Evolutionary conservation across 1,140 invertebrate genomes (phyloP).

Genomic region (Drosophila dunni): DNA sequence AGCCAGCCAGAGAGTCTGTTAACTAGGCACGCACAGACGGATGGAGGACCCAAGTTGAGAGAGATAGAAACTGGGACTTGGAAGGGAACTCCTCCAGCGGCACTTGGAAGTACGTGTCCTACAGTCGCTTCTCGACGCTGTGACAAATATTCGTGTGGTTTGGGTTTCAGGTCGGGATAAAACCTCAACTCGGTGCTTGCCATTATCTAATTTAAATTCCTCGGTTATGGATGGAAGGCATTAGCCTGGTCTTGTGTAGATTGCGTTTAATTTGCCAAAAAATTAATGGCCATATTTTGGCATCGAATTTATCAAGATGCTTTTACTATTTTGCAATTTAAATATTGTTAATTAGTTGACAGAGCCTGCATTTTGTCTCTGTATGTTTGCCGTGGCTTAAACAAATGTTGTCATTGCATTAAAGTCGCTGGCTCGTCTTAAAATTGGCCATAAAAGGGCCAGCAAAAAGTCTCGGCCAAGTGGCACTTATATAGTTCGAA

Average conservation of each 20-base stretch:
- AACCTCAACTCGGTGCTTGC: conserved; percentile 9
- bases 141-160: conserved; percentile 66
- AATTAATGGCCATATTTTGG: conserved; percentile 61
- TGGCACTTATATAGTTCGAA: conserved; percentile 31
- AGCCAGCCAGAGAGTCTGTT: conserved; percentile 17
- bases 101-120: conserved; percentile 50
- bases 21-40: conserved; percentile 15
- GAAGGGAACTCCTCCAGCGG: neutral
- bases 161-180: conserved; percentile 21
- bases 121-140: conserved; percentile 18
- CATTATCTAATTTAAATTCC: conserved; percentile 79
- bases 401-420: conserved; percentile 53
- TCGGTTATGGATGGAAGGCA: conserved; percentile 36
- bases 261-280: conserved; percentile 68
- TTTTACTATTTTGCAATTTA: conserved; percentile 58
- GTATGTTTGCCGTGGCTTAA: neutral
- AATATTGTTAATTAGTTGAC: conserved; percentile 77
- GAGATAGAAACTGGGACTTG: conserved; percentile 10
- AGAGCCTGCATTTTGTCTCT: conserved; percentile 16
- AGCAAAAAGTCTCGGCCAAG: conserved; percentile 7
- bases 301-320: conserved; percentile 68
- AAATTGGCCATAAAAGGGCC: conserved; percentile 18
- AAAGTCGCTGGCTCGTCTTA: conserved; percentile 29
- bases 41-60: too few relatives aligned
- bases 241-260: conserved; percentile 39